Conservation (phyloP, 2,888 invertebrate species). For the Chymomyza caudatula region DNA sequence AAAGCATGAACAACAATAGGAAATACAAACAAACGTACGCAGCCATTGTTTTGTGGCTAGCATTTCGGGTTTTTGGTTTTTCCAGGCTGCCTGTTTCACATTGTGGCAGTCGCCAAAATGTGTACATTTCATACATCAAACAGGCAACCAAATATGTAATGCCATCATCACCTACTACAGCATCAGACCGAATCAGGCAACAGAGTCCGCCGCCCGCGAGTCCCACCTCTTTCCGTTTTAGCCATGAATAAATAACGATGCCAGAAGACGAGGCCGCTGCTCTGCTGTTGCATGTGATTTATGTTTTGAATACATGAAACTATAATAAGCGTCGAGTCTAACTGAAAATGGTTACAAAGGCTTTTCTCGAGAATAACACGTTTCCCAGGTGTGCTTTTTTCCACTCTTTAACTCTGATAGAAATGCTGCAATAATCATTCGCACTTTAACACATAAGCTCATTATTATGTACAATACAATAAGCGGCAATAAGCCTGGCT, state of each 20-base stretch:
- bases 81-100: constrained; percentile 38
- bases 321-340: constrained; percentile 50
- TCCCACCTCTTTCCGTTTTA: constrained; percentile 20
- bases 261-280: not conserved
- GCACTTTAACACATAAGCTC: constrained; percentile 28
- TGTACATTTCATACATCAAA: constrained; percentile 42
- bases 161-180: constrained; percentile 38
- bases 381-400: not conserved
- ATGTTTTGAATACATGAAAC: constrained; percentile 62
- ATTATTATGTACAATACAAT: constrained; percentile 10
- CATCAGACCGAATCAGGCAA: not conserved
- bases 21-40: constrained; percentile 38
- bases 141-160: constrained; percentile 34
- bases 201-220: constrained; percentile 3
- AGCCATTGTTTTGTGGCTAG: constrained; percentile 60
- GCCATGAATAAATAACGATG: constrained; percentile 68
- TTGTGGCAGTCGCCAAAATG: constrained; percentile 39
- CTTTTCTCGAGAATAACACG: constrained; percentile 2
- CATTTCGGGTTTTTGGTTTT: constrained; percentile 41
- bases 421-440: constrained; percentile 11
- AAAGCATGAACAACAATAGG: constrained; percentile 38
- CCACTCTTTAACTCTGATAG: constrained; percentile 16
- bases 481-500: constrained; percentile 5
- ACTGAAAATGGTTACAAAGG: constrained; percentile 10
- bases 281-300: constrained; percentile 53